Conservation (phyloP, 2,113 vertebrate genomes). For the Hypocryptadius cinnamomeus region DNA sequence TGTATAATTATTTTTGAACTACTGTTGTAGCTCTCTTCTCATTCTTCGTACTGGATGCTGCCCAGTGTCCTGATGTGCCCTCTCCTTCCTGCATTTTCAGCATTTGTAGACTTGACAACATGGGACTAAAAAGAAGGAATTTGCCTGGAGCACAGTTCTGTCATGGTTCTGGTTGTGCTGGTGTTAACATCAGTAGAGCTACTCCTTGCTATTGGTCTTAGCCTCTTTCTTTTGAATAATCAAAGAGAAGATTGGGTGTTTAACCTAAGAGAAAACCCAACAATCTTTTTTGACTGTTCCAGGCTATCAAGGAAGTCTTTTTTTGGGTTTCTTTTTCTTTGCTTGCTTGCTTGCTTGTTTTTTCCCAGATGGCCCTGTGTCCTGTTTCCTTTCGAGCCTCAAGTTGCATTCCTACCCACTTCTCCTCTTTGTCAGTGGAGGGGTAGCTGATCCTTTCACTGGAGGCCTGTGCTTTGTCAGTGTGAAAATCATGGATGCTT, state of each 20-base stretch:
- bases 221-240: not conserved
- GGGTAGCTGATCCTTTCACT: not conserved
- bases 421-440: not conserved
- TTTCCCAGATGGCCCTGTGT: not conserved
- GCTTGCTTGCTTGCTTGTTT: not conserved
- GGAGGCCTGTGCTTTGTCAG: not conserved
- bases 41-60: not conserved
- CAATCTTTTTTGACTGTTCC: not conserved
- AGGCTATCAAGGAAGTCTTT: not conserved
- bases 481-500: not conserved
- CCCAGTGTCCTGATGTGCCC: not conserved
- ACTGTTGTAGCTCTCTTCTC: not conserved
- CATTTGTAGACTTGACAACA: not conserved
- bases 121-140: not conserved
- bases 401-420: accelerated
- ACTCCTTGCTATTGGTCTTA: not conserved
- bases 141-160: not conserved
- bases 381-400: not conserved
- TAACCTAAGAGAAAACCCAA: not conserved
- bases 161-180: not conserved
- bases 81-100: not conserved
- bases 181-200: not conserved
- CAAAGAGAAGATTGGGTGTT: not conserved
- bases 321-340: not conserved
- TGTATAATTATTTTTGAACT: not conserved